Evolutionary conservation across 2,797 vertebrate genomes (phyloP).

Genomic region (Natrix natrix): DNA sequence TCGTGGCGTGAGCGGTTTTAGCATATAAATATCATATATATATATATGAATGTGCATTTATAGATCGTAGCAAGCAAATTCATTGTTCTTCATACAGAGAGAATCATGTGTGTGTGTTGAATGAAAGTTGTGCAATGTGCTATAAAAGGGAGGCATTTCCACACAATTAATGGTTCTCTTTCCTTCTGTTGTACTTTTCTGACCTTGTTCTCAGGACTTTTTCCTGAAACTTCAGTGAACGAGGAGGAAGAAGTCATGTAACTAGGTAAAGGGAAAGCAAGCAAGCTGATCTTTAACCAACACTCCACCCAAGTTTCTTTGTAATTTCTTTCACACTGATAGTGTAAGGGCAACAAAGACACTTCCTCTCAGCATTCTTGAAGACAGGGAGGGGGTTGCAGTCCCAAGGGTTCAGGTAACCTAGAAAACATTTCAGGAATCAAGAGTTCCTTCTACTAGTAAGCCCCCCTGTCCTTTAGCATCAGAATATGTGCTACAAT

Average conservation of each 20-base stretch:
- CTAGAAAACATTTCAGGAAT: neutral
- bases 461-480: neutral
- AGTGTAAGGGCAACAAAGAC: neutral
- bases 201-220: neutral
- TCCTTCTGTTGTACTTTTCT: neutral
- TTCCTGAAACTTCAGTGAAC: neutral
- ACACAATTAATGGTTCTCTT: neutral
- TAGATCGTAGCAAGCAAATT: neutral
- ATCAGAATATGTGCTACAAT: neutral
- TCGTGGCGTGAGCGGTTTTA: too few species aligned
- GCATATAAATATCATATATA: too few species aligned
- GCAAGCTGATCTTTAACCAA: neutral
- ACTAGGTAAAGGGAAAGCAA: neutral
- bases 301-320: neutral
- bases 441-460: neutral
- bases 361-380: neutral
- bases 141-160: neutral
- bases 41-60: neutral
- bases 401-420: neutral
- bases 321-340: neutral
- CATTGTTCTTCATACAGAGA: neutral
- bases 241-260: neutral
- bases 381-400: neutral
- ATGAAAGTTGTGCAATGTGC: neutral
- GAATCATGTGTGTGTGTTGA: neutral